phyloP scores from a whole-genome alignment of 2,797 vertebrate species.

The Clamator glandarius region DNA sequence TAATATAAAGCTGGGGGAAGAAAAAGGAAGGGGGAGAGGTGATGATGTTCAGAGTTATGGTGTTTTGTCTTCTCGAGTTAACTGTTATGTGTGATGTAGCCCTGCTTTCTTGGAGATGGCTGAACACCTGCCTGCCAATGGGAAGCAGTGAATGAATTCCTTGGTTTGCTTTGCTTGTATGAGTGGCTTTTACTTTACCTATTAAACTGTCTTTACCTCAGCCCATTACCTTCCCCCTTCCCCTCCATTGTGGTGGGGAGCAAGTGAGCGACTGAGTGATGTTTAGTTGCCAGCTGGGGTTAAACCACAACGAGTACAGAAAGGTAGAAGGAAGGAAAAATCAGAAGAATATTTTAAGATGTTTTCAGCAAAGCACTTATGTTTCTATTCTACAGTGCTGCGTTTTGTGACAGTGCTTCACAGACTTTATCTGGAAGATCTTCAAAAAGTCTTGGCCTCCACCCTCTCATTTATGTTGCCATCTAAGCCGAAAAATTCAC shows the following conservation, averaged over 20 bases:
- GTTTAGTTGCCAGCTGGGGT: neutral
- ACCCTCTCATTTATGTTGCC: neutral
- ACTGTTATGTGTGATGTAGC: fast-evolving
- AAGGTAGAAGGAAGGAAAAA: neutral
- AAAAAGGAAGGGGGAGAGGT: neutral
- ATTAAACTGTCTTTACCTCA: neutral
- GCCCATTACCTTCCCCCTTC: too few species aligned
- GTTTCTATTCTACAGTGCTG: neutral
- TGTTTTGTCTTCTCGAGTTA: neutral
- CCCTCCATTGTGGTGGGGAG: fast-evolving
- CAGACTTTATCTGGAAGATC: neutral
- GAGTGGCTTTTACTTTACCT: fast-evolving
- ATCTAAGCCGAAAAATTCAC: neutral
- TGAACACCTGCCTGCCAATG: neutral
- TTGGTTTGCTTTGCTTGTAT: neutral
- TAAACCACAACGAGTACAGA: neutral
- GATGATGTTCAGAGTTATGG: fast-evolving
- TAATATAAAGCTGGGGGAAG: neutral
- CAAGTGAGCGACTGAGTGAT: fast-evolving
- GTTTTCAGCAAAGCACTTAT: neutral
- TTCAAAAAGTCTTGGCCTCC: neutral
- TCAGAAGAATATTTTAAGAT: neutral
- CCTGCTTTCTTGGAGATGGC: neutral
- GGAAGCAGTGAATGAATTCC: neutral
- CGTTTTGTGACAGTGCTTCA: neutral